Percentiles rank a stretch among this genome's conserved stretches.
These are phyloP conservation scores for Cheumatopsyche charites DNA, from an alignment of 1,140 invertebrate genomes.

Conservation along the genomic window DNA sequence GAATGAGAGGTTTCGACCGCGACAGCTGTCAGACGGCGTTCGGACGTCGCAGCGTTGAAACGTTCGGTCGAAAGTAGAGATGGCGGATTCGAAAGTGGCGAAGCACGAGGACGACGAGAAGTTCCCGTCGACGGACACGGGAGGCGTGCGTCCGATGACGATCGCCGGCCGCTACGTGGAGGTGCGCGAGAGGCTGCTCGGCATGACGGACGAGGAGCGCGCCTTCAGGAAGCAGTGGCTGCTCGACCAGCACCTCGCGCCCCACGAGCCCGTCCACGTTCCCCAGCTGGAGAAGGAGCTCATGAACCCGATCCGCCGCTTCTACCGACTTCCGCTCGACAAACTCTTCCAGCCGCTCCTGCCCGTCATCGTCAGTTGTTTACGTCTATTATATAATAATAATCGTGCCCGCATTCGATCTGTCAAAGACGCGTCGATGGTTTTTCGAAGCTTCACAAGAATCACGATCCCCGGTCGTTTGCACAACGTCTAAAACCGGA, in stretches of 20 bases:
- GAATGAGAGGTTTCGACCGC: too few relatives aligned
- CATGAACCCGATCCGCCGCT: constrained; percentile 78
- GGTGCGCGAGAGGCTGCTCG: constrained; percentile 78
- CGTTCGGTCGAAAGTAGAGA: neutral
- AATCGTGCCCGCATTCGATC: too few relatives aligned
- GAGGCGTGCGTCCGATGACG: constrained; percentile 71
- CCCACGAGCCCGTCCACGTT: constrained; percentile 72
- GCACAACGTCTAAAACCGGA: too few relatives aligned
- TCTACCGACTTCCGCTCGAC: constrained; percentile 76
- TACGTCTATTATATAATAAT: constrained; percentile 44
- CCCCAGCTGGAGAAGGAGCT: constrained; percentile 71
- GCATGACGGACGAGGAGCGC: constrained; percentile 84
- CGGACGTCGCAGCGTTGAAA: too few relatives aligned
- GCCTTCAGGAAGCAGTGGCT: constrained; percentile 82
- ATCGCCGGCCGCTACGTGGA: constrained; percentile 74
- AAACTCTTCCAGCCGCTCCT: constrained; percentile 62
- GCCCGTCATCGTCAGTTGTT: constrained; percentile 71
- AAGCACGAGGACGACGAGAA: neutral
- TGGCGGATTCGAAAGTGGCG: neutral
- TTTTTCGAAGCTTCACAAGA: too few relatives aligned
- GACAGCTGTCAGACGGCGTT: too few relatives aligned
- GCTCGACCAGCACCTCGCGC: constrained; percentile 77
- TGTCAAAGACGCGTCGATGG: too few relatives aligned
- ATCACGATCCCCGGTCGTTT: too few relatives aligned
- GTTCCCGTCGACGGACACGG: constrained; percentile 57